Percentiles rank a stretch among this genome's conserved stretches.
phyloP scores from a whole-genome alignment of 2,113 vertebrate genomes.

The Bos indicus region DNA sequence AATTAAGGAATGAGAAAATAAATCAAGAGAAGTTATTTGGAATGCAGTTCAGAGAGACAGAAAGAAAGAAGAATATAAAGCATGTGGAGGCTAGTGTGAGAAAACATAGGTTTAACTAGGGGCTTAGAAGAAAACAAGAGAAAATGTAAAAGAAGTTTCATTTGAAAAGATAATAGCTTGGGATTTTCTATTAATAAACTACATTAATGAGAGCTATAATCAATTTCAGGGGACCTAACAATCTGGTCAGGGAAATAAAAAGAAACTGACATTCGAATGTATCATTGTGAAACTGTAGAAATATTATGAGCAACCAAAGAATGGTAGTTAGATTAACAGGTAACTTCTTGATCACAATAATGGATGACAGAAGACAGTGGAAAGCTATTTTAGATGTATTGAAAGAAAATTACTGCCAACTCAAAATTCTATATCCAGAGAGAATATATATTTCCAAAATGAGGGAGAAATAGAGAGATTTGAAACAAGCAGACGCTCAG shows the following conservation, averaged over 20 bases:
- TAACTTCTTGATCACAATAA: background rate
- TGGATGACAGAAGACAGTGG: background rate
- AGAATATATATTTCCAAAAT: background rate
- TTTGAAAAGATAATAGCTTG: background rate
- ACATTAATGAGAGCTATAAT: background rate
- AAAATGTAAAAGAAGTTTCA: background rate
- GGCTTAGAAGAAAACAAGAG: background rate
- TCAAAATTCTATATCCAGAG: background rate
- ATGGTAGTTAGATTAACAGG: background rate
- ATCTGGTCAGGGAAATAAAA: background rate
- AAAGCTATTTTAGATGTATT: background rate
- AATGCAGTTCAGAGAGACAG: background rate
- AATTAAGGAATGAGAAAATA: slow-evolving; percentile 15
- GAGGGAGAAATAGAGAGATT: background rate
- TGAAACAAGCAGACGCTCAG: background rate
- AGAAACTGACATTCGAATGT: background rate
- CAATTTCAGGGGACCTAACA: background rate
- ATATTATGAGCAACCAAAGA: background rate
- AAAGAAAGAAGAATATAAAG: background rate
- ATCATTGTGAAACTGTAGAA: background rate
- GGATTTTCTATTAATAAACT: background rate
- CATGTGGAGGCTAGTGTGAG: background rate
- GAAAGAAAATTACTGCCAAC: background rate
- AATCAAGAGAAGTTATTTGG: background rate
- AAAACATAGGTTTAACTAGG: background rate